Evolutionary conservation across 92 coral and sea anemone species (phyloP), one percentile per base, ranked within the genome.

Genomic region (Epizoanthus ramosus): DNA sequence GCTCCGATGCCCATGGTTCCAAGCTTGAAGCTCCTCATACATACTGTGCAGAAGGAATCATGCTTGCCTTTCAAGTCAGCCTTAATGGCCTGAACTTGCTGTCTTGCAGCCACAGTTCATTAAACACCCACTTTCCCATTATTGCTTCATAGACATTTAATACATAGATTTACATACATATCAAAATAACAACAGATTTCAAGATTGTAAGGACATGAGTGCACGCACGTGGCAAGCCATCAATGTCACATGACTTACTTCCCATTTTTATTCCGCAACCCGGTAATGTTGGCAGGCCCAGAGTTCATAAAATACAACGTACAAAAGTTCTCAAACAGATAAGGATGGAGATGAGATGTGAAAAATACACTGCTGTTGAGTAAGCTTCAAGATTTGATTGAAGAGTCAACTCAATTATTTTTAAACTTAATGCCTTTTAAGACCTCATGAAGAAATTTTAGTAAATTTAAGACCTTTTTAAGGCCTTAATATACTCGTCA

Each of bases 361-460:
- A 47, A 68, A 68, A 68, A 68, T 68, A 68, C 73, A 28, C 39
- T 47, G 31, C 37, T 37, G 61, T 68, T 68, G 28, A 68, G 50
- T 22, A 68, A 68, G 73, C 47, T 68, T 68, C 73, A 68, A 68
- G 73, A 68, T 68, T 68, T 68, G 73, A 68, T 68, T 68, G 53
- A 68, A 33, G 31, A 31, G 17, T 31, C 5, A 35, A 68, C 73
- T 2, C 73, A 68, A 68, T 68, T 68, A 16, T 16, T 68, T 28
- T 68, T 43, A 68, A 68, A 68, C 28, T 67, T 68, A 68, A 68
- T 28, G 73, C 73, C 47, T 57, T 57, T 57, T 19, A 57, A 57
- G n/a, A 57, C 61, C 61, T 9, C 61, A 57, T 14, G 61, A 16
- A 68, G 50, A 43, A 68, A 37, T 22, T 68, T 43, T 68, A 68